Evolutionary conservation across 2,113 vertebrate species (phyloP), one percentile per base, ranked within the genome.

Genomic region (Stegastes partitus): DNA sequence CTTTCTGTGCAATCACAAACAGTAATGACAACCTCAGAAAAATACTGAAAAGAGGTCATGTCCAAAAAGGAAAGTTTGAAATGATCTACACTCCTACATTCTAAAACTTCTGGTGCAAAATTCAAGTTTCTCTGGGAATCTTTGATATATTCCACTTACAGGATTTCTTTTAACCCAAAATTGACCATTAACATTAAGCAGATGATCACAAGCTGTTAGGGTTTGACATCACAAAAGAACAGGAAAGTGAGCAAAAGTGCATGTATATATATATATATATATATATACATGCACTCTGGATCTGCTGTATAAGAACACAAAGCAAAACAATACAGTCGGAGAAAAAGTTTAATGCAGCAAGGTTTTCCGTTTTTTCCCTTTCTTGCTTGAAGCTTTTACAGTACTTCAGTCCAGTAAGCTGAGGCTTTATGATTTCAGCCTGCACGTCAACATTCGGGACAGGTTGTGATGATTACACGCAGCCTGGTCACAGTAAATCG

Each of bases 301-400:
- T 54, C 51, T 21, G 34, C 53, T 50, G 7, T 10, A 71, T 28
- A 22, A 68, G 39, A 58, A 15, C 23, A 72, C 22, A 70, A 44
- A 66, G 23, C 44, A 31, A 14, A 39, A 68, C 18, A 84, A 47
- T 19, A 25, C 4, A 23, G 25, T 61, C 55, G 23, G 25, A 68
- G 58, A 51, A 61, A 82, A 69, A 59, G 31, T 81, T 90, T 73
- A 81, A 82, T 72, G 78, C 61, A 45, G 49, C 42, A 54, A 25
- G 55, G 25, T 63, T 55, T 51, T 55, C 58, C 3, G 1, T 42
- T 71, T 67, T 50, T 51, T 71, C 69, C 77, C 72, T 68, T 7
- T 50, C 3, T 12, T 71, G 45, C 58, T 77, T 53, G 64, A 69
- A 67, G 53, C 55, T 74, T 70, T 9, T 50, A 61, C 57, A 74